Percentiles rank a stretch among this genome's conserved stretches.
These are phyloP conservation scores for Lasius platythorax DNA, from an alignment of 2,888 invertebrate species.

Conservation along the genomic window DNA sequence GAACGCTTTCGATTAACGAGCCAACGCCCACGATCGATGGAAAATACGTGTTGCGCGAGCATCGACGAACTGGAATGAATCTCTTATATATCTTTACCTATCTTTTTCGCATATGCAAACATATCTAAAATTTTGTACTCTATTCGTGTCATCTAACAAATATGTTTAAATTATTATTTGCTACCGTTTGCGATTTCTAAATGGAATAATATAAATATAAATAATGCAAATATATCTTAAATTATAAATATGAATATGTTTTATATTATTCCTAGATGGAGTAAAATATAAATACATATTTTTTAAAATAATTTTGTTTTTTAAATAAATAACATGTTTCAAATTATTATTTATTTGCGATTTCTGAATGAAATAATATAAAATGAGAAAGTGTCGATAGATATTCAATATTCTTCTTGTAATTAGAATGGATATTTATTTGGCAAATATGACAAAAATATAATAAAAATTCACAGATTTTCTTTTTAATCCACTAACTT, in stretches of 20 bases:
- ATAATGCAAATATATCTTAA: too few relatives aligned
- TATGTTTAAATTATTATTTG: background rate
- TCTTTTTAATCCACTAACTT: background rate
- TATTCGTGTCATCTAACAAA: background rate
- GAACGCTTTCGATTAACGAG: conserved; percentile 66
- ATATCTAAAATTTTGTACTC: background rate
- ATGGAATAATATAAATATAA: background rate
- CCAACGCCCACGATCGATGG: background rate
- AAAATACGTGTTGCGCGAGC: conserved; percentile 11
- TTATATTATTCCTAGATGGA: background rate
- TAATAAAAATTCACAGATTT: background rate
- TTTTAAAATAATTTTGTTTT: too few relatives aligned
- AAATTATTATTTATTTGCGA: background rate
- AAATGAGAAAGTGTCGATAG: background rate
- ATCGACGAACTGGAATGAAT: background rate
- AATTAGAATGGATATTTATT: conserved; percentile 1
- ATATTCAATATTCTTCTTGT: background rate
- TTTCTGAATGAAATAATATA: background rate
- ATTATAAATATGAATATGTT: background rate
- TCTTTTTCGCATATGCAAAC: background rate
- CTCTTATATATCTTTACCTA: background rate
- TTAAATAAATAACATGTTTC: too few relatives aligned
- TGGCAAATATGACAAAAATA: background rate
- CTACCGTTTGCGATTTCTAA: background rate
- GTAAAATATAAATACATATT: too few relatives aligned